Base-by-base conservation (phyloP, 2,113 vertebrate species). In the Nerophis ophidion region DNA sequence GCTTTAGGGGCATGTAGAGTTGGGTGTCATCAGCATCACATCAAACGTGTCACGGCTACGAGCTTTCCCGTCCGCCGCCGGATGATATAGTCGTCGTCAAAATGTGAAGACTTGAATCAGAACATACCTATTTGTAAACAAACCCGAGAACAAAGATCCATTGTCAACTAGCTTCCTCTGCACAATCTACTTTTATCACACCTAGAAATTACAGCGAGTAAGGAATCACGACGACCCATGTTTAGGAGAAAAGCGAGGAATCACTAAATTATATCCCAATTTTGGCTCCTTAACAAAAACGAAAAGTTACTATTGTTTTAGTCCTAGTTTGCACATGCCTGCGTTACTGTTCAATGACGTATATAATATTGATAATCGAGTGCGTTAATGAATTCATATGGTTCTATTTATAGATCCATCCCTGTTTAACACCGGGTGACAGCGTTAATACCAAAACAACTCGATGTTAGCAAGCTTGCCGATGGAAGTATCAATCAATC, bases 61-160 rank as follows among this genome's bases (percentile, higher is more conserved):
- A 8, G 7, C 17, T 57, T 48, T 1, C 0, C 14, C 26, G 8
- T 53, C 50, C 7, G 19, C 51, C 52, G 44, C 13, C 26, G 47
- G 13, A 12, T 19, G 2, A 46, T 33, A 6, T 17, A 14, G 58
- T 17, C 45, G 15, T 3, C 2, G 17, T 19, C 0, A 13, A 7
- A 65, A 60, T 38, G 58, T 47, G 44, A 34, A 55, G 58, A 52
- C 4, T 34, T 11, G 36, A 14, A 34, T 11, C 61, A 59, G 6
- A 55, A 68, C 61, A 47, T 56, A 50, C 75, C 78, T 70, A 68
- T 63, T 65, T 61, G 57, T 58, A 57, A 65, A 72, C 80, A 45
- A 76, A 77, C 26, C 48, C 15, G 74, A 81, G 86, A 87, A 87
- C 84, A 87, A 87, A 85, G 84, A 65, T 87, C 76, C 70, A 56